phyloP scores from a whole-genome alignment of 1,140 invertebrate species.

The Rhopalosiphum padi region DNA sequence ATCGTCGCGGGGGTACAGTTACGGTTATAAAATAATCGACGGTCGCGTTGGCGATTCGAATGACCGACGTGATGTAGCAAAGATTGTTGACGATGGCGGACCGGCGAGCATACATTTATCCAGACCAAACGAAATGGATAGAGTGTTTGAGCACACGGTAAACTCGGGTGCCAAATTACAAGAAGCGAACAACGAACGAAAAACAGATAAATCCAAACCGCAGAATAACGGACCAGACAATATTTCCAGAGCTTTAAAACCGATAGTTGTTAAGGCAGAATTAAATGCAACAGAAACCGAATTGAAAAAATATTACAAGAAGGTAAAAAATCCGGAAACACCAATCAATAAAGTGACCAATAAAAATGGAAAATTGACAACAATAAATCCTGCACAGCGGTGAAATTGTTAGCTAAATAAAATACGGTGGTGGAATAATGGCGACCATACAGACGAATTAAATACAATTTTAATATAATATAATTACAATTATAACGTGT shows the following conservation, averaged over 20 bases:
- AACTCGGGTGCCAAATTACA: not conserved
- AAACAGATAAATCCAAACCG: not conserved
- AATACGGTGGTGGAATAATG: slow-evolving; percentile 2
- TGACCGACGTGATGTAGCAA: slow-evolving; percentile 59
- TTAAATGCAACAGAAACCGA: not conserved
- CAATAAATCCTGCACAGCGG: not conserved
- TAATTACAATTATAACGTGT: not conserved
- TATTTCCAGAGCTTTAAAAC: not conserved
- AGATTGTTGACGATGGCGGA: slow-evolving; percentile 60
- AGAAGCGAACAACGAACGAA: not conserved
- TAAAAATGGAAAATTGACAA: not conserved
- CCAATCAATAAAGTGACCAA: not conserved
- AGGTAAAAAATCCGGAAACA: not conserved
- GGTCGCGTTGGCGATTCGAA: slow-evolving; percentile 61
- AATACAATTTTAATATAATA: not conserved
- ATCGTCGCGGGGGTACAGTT: slow-evolving; percentile 62
- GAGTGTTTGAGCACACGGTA: slow-evolving; percentile 64
- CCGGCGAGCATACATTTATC: slow-evolving; percentile 62
- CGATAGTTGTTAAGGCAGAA: not conserved
- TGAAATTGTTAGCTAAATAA: not conserved
- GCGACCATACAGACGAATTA: not conserved
- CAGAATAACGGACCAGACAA: not conserved
- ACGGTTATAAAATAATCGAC: slow-evolving; percentile 61
- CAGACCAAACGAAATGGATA: slow-evolving; percentile 69
- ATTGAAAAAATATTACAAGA: slow-evolving; percentile 28